Evolutionary conservation across 2,888 invertebrate species (phyloP), one percentile per base, ranked within the genome.

Genomic region (Ectemnius continuus): DNA sequence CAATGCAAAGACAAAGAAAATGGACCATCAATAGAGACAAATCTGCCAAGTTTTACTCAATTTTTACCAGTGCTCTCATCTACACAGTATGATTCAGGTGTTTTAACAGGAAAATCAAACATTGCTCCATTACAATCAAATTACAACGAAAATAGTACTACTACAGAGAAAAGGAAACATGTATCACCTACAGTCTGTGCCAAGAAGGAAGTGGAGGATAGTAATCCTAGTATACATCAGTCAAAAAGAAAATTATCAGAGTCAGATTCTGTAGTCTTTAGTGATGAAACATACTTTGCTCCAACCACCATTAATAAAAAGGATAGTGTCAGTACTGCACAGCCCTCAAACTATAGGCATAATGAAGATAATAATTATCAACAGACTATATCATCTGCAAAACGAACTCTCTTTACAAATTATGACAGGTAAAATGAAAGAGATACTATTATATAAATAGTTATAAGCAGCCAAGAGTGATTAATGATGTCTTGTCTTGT

Each of bases 201-300:
- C 18, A 62, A 1, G 61, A 14, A 48, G 18, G 26, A 45, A 1
- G 6, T 48, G 28, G 6, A 65, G 20, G 23, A 6, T 28, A 14
- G 3, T 14, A 11, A 60, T 61, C 18, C 14, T 64, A 23, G 8
- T 46, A 36, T 1, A 8, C 14, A 28, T 23, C 2, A 6, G 26
- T 47, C 65, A 11, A 14, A 65, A 60, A 47, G 20, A 20, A 61
- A 47, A 47, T 14, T 18, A 20, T 16, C 57, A 2, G 6, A 59
- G 20, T 4, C 2, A n/a, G 57, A 63, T 59, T 14, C 52, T 45
- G 61, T 57, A n/a, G 2, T 8, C 0, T 18, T 1, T 14, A n/a
- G 56, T 2, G 76, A 82, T 18, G 78, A 82, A 45, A 80, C 72
- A 3, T 78, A 67, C 16, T 76, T 28, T 23, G 0, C n/a, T 6